A percentile compares a stretch with the other conserved stretches of the same genome.
phyloP scores from a whole-genome alignment of 2,797 vertebrate species.

The Passerculus sandwichensis region DNA sequence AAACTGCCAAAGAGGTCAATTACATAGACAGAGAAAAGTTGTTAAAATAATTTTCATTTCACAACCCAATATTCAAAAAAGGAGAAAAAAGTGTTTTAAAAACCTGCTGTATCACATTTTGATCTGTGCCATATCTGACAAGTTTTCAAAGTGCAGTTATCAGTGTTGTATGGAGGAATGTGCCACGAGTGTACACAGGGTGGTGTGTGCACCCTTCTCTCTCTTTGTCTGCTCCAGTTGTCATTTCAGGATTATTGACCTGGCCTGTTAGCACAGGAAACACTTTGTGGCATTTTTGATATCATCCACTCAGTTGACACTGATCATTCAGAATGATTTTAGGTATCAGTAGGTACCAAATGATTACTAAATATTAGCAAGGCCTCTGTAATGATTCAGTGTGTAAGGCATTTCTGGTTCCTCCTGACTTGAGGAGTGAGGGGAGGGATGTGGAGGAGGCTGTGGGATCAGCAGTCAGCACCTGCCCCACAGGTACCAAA shows the following conservation, averaged over 20 bases:
- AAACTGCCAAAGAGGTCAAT: slow-evolving; percentile 2
- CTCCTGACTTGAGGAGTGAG: background rate
- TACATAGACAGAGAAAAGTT: background rate
- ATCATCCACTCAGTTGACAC: background rate
- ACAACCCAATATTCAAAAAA: background rate
- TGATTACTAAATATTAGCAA: background rate
- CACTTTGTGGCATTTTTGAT: background rate
- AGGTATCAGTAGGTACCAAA: background rate
- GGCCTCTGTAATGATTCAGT: background rate
- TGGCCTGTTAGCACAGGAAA: background rate
- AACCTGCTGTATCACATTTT: background rate
- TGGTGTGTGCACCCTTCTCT: background rate
- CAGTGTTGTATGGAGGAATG: background rate
- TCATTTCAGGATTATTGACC: background rate
- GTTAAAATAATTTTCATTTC: background rate
- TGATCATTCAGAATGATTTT: background rate
- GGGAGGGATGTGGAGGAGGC: too few relatives aligned
- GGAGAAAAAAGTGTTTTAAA: background rate
- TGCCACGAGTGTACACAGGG: background rate
- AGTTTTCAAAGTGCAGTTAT: background rate
- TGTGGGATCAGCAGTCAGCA: background rate
- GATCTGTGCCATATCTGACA: background rate
- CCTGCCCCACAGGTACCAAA: background rate
- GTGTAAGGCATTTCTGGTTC: background rate
- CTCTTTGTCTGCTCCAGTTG: background rate